A percentile compares a stretch with the other conserved stretches of the same genome.
phyloP scores from a whole-genome alignment of 2,113 vertebrate species.

The Notothenia rossii region DNA sequence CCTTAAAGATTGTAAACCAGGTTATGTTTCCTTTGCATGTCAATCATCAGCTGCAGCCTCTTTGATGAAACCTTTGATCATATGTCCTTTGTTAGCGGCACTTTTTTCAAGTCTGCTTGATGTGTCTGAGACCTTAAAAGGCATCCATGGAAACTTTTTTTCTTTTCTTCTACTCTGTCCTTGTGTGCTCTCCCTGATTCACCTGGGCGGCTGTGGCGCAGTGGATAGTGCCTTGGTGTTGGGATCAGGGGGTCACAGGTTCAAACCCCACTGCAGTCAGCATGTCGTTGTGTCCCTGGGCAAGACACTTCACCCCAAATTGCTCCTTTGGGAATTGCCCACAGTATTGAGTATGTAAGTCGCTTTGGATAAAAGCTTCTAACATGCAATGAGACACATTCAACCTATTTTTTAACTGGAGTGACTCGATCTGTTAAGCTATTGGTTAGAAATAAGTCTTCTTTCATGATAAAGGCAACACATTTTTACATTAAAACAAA shows the following conservation, averaged over 20 bases:
- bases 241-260: too few species aligned
- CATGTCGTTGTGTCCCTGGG: too few species aligned
- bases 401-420: background rate
- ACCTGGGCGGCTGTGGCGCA: background rate
- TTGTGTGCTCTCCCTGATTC: background rate
- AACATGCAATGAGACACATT: background rate
- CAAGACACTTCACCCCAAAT: too few species aligned
- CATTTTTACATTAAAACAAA: background rate
- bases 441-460: background rate
- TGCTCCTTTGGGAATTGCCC: too few species aligned
- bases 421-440: background rate
- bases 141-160: background rate
- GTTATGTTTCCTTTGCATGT: background rate
- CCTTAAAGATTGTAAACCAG: background rate
- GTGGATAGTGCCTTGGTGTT: too few species aligned
- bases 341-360: too few species aligned
- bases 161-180: background rate
- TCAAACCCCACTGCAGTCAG: too few species aligned
- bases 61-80: conserved; percentile 4
- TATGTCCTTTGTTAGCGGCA: background rate
- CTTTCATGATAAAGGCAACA: background rate
- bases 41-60: background rate
- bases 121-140: background rate
- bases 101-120: background rate
- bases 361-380: too few species aligned